phyloP scores from a whole-genome alignment of 2,888 invertebrate species.

The Eupithecia dodoneata region DNA sequence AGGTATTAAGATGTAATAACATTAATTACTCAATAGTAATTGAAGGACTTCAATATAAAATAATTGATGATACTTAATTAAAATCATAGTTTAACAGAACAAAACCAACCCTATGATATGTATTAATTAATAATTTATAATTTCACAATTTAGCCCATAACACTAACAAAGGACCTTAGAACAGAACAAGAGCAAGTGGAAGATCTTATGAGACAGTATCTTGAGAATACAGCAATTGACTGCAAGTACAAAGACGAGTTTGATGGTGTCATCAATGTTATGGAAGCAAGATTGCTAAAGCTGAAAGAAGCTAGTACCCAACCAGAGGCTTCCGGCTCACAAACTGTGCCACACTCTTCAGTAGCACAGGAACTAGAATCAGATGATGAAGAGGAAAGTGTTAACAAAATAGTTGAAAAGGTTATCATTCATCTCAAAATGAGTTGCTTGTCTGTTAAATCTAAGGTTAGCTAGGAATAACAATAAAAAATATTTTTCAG shows the following conservation, averaged over 20 bases:
- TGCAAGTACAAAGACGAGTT: conserved; percentile 69
- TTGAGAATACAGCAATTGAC: conserved; percentile 80
- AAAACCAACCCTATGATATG: not conserved
- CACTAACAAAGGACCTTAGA: conserved; percentile 82
- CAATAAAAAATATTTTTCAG: conserved; percentile 48
- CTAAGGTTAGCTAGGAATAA: not conserved
- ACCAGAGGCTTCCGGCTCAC: conserved; percentile 31
- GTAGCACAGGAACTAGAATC: conserved; percentile 46
- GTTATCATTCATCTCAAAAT: conserved; percentile 47
- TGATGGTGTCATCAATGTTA: conserved; percentile 65
- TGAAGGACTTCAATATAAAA: no score
- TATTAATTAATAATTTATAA: not conserved
- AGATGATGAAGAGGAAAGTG: conserved; percentile 69
- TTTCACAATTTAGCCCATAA: conserved; percentile 59
- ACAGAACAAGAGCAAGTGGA: conserved; percentile 89
- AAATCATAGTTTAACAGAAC: no score
- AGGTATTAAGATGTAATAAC: conserved; percentile 53
- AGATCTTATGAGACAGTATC: conserved; percentile 86
- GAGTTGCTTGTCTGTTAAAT: not conserved
- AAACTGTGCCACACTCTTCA: conserved; percentile 21
- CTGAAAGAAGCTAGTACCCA: conserved; percentile 54
- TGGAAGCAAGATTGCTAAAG: conserved; percentile 67
- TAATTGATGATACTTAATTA: not conserved
- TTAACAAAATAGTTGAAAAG: conserved; percentile 71
- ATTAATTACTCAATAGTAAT: not conserved